phyloP scores from a whole-genome alignment of 2,888 invertebrate species.

The Polia nebulosa region DNA sequence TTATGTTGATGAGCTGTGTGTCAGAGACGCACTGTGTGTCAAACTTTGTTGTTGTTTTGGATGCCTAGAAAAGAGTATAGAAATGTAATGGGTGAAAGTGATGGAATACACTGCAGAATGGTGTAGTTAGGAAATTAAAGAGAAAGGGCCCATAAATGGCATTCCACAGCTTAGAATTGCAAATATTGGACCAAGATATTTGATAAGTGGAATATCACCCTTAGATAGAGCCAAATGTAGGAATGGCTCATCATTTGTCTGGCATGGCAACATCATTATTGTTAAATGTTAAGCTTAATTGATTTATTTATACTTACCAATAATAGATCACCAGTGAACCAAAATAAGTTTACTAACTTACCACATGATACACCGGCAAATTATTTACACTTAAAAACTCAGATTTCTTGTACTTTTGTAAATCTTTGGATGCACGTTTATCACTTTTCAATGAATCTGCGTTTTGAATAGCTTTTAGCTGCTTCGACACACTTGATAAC shows the following conservation, averaged over 20 bases:
- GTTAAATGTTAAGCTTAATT: not conserved
- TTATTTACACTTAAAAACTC: constrained; percentile 73
- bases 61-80: constrained; percentile 66
- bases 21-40: constrained; percentile 84
- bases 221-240: not conserved
- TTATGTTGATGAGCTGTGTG: constrained; percentile 82
- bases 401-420: constrained; percentile 65
- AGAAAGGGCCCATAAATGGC: too few species aligned
- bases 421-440: constrained; percentile 47
- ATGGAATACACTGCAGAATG: too few species aligned
- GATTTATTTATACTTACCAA: not conserved
- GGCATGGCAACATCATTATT: not conserved
- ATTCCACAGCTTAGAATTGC: too few species aligned
- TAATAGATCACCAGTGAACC: not conserved
- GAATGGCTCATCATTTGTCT: not conserved
- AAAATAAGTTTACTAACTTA: constrained; percentile 50
- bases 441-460: constrained; percentile 72
- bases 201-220: too few species aligned
- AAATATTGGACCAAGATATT: too few species aligned
- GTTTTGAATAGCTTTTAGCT: constrained; percentile 79
- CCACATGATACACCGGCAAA: constrained; percentile 69
- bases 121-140: too few species aligned
- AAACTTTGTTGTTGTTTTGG: constrained; percentile 71
- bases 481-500: constrained; percentile 74
- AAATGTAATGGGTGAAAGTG: too few species aligned